These are phyloP conservation scores for Coracopsis vasa DNA, from an alignment of 2,113 vertebrate genomes.

Conservation along the genomic window DNA sequence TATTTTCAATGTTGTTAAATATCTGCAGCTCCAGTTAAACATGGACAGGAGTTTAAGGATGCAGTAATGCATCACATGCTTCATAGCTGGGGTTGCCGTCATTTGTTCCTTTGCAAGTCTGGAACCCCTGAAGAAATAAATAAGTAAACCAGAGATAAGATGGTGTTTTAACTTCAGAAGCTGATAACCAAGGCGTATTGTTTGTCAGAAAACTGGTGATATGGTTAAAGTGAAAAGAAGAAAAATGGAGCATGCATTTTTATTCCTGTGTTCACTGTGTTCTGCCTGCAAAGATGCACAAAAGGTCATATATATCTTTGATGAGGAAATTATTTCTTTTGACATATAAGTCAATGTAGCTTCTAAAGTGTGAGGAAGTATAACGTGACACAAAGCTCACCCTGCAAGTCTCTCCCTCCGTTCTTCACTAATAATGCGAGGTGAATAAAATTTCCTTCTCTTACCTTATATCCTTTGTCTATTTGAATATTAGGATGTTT, in stretches of 20 bases:
- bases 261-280: not conserved
- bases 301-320: slow-evolving; percentile 2
- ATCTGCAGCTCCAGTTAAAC: not conserved
- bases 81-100: not conserved
- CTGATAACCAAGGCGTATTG: not conserved
- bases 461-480: not conserved
- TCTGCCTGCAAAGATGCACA: not conserved
- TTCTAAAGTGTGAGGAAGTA: not conserved
- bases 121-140: not conserved
- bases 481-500: not conserved
- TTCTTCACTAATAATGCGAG: not conserved
- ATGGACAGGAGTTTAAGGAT: not conserved
- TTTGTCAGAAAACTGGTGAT: slow-evolving; percentile 4
- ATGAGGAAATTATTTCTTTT: slow-evolving; percentile 17
- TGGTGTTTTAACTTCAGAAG: not conserved
- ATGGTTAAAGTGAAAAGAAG: not conserved
- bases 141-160: not conserved
- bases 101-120: not conserved
- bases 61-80: not conserved
- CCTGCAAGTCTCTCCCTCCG: not conserved
- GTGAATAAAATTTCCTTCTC: not conserved
- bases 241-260: not conserved
- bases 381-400: not conserved
- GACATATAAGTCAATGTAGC: slow-evolving; percentile 9
- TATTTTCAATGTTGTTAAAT: not conserved